Conservation (phyloP, 2,888 invertebrate genomes). For the Eupithecia subumbrata region DNA sequence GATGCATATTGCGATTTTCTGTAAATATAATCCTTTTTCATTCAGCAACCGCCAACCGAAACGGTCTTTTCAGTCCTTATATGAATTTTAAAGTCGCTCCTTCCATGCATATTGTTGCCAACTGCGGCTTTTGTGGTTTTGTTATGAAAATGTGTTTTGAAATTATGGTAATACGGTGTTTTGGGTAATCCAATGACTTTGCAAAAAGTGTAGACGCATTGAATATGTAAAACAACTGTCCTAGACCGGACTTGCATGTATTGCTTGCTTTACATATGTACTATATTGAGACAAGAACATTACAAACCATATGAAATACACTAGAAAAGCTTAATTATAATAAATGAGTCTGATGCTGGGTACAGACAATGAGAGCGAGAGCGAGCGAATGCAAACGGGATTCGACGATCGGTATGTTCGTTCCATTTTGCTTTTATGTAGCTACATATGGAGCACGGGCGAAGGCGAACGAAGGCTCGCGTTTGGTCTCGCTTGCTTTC, state of each 20-base stretch:
- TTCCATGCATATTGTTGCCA: constrained; percentile 27
- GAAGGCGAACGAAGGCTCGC: too few relatives aligned
- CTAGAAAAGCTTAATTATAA: neutral
- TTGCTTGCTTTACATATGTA: neutral
- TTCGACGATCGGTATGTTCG: too few relatives aligned
- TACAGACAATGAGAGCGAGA: too few relatives aligned
- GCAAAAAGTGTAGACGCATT: neutral
- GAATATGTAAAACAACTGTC: neutral
- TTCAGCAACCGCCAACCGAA: constrained; percentile 31
- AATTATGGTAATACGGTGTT: neutral
- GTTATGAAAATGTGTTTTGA: constrained; percentile 9
- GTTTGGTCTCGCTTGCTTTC: too few relatives aligned
- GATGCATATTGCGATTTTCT: constrained; percentile 29
- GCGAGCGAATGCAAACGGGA: too few relatives aligned
- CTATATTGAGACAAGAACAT: neutral
- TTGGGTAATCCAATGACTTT: neutral
- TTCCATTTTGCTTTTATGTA: too few relatives aligned
- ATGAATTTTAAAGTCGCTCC: constrained; percentile 52
- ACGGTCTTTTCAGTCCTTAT: constrained; percentile 45
- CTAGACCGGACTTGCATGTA: neutral
- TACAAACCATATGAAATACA: neutral
- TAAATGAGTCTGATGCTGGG: too few relatives aligned
- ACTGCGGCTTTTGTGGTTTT: constrained; percentile 11
- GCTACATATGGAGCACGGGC: too few relatives aligned
- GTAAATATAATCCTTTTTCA: constrained; percentile 32